phyloP scores from a whole-genome alignment of 2,888 invertebrate genomes.

The Busseola fusca region DNA sequence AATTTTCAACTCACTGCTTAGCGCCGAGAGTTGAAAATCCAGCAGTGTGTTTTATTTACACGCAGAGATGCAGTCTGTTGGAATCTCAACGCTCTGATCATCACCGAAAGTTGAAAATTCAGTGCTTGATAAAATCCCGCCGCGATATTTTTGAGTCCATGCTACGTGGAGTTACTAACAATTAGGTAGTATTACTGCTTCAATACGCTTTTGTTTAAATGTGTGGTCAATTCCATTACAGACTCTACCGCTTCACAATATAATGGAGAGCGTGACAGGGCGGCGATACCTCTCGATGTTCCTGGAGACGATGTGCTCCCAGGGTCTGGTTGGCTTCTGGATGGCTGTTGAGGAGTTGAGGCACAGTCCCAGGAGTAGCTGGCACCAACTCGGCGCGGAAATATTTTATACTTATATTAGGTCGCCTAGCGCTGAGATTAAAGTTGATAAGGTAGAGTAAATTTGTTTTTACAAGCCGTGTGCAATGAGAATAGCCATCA shows the following conservation, averaged over 20 bases:
- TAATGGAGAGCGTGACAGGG: conserved; percentile 94
- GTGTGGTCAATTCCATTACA: conserved; percentile 69
- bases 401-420: conserved; percentile 96
- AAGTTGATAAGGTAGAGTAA: conserved; percentile 91
- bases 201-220: conserved; percentile 5
- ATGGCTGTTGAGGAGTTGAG: conserved; percentile 95
- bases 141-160: not conserved
- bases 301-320: conserved; percentile 94
- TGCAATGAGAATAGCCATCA: not conserved
- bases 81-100: not conserved
- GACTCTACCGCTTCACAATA: conserved; percentile 92
- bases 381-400: conserved; percentile 97
- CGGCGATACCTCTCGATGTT: conserved; percentile 94
- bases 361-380: conserved; percentile 92
- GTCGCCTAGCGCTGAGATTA: conserved; percentile 94
- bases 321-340: conserved; percentile 96
- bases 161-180: not conserved
- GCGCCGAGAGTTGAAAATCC: not conserved
- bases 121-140: not conserved
- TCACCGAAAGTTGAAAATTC: not conserved
- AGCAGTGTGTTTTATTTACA: not conserved
- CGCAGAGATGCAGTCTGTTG: not conserved
- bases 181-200: not conserved
- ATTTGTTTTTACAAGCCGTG: not conserved
- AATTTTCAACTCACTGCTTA: not conserved